Percentiles rank a stretch among this genome's conserved stretches.
These are phyloP conservation scores for Microctenopoma steveboyesi DNA, from an alignment of 2,797 vertebrate genomes.

Conservation along the genomic window DNA sequence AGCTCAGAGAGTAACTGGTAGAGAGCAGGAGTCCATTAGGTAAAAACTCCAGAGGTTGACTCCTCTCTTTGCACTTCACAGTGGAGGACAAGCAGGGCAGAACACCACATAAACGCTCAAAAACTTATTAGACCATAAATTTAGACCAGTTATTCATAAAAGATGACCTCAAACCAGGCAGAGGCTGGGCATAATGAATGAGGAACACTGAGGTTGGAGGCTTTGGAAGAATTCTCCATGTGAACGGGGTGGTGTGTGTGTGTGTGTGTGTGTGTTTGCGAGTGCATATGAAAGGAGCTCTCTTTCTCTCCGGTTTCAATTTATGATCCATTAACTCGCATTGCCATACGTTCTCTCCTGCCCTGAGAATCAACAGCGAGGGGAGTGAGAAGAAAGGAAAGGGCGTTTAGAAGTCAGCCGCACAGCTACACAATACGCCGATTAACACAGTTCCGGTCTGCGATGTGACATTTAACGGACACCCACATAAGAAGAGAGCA, in stretches of 20 bases:
- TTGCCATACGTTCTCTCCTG: constrained; percentile 56
- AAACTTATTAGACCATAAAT: constrained; percentile 66
- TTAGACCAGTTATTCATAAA: constrained; percentile 70
- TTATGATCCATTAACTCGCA: constrained; percentile 72
- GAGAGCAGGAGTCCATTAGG: constrained; percentile 45
- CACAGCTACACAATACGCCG: constrained; percentile 40
- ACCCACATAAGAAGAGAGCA: constrained; percentile 25
- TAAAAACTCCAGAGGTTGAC: constrained; percentile 49
- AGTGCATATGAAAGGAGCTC: constrained; percentile 43
- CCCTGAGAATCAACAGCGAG: constrained; percentile 46
- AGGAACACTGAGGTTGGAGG: constrained; percentile 43
- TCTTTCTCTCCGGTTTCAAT: constrained; percentile 67
- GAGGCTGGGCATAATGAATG: constrained; percentile 55
- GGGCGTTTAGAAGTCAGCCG: constrained; percentile 68
- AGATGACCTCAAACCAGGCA: constrained; percentile 67
- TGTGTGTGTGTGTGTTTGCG: constrained; percentile 19
- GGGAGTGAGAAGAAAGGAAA: constrained; percentile 45
- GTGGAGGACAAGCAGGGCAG: constrained; percentile 53
- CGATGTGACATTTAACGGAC: constrained; percentile 57
- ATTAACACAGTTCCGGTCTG: constrained; percentile 49
- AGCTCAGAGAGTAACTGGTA: constrained; percentile 9
- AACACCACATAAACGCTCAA: constrained; percentile 44
- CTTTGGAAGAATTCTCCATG: constrained; percentile 20
- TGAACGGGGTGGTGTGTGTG: not conserved
- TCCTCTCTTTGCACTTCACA: constrained; percentile 43